Evolutionary conservation across 1,140 invertebrate species (phyloP), one percentile per base, ranked within the genome.

Genomic region (Zaprionus africanus): DNA sequence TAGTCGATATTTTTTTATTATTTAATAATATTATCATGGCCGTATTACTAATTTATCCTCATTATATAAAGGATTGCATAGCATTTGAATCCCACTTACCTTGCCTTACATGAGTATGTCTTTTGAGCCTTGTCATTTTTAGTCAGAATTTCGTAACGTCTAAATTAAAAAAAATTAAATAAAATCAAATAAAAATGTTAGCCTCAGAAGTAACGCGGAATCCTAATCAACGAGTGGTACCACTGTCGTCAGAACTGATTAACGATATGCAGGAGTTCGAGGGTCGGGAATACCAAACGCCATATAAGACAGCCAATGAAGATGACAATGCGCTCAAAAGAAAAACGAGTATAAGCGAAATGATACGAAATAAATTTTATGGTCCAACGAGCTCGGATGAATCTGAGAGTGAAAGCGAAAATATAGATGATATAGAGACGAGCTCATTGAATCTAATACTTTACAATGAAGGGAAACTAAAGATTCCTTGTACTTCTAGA

Each of bases 231-330:
- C 61, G 24, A 9, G 15, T 63, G 9, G 43, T 62, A 34, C 64
- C 68, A 1, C 53, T 78, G 9, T 43, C 79, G 0, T 4, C 3
- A 5, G 60, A 82, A 12, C 22, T 82, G 0, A 49, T 78, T 2
- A 24, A 70, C 9, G 75, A 82, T 46, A 74, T 82, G 34, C 4
- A 63, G 57, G 24, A 31, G 5, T 26, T 54, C 13, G 54, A 76
- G 36, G 60, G n/a, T 0, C n/a, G 9, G 0, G 73, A 76, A 22
- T 64, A 43, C 38, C 73, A 76, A 19, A 36, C 67, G 43, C 43
- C 54, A 41, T 56, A 60, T 54, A 56, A 24, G 12, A 19, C 19
- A 7, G 12, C 11, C 11, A 0, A 51, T 24, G 3, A 13, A 22
- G 9, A 51, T 51, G 22, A 19, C 19, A 22, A 11, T 4, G 12